A percentile compares a stretch with the other conserved stretches of the same genome.
These are phyloP conservation scores for Pseudopipra pipra DNA, from an alignment of 2,113 vertebrate species.

Conservation along the genomic window DNA sequence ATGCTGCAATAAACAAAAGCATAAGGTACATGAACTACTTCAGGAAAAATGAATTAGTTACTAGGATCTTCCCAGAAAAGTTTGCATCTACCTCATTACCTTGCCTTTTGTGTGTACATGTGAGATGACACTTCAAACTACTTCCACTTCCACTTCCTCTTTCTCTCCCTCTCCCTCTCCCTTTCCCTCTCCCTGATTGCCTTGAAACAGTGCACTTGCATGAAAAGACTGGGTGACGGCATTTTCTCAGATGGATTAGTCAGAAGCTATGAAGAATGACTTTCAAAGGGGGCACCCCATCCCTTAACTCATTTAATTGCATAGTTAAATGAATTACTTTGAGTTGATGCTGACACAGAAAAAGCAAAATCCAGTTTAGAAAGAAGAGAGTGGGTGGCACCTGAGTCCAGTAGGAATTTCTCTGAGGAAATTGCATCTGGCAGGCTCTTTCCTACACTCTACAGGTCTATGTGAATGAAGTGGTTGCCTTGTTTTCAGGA, in stretches of 20 bases:
- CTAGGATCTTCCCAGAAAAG: not conserved
- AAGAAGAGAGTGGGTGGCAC: not conserved
- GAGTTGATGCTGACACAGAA: not conserved
- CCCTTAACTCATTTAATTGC: not conserved
- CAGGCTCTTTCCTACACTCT: not conserved
- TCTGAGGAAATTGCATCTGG: not conserved
- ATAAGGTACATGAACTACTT: conserved; percentile 57
- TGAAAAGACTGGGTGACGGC: not conserved
- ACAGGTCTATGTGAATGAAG: not conserved
- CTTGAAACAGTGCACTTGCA: conserved; percentile 3
- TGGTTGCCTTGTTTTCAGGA: not conserved
- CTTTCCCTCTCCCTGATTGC: not conserved
- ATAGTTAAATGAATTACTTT: not conserved
- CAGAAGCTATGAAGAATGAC: not conserved
- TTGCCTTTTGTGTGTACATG: conserved; percentile 31
- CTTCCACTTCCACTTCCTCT: not conserved
- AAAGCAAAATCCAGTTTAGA: not conserved
- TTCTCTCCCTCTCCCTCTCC: not conserved
- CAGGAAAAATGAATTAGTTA: conserved; percentile 48
- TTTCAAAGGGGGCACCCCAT: conserved; percentile 7
- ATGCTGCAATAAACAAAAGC: conserved; percentile 54
- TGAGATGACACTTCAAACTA: not conserved
- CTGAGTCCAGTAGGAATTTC: not conserved
- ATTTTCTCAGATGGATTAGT: not conserved
- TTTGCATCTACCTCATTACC: conserved; percentile 11